Evolutionary conservation across 1,140 invertebrate species (phyloP), one percentile per base, ranked within the genome.

Genomic region (Venustaconcha ellipsiformis): DNA sequence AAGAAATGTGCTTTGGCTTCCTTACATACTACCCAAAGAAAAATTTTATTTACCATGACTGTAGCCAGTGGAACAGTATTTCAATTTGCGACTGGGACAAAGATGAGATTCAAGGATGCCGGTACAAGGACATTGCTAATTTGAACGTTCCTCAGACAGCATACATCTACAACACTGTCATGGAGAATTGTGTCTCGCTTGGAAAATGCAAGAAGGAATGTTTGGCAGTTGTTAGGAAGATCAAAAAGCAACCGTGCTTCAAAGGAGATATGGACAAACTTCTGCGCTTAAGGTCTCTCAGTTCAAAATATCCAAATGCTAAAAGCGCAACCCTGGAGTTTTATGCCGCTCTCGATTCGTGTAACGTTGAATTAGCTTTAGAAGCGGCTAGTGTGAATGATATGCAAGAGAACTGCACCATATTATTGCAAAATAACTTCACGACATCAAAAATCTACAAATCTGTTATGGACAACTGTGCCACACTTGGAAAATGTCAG

Each of bases 1-100:
- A 83, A n/a, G 84, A 84, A 69, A 84, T 85, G 84, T 85, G 84
- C 57, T 82, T 69, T 55, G 78, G 79, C 13, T 84, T 85, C 60
- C 37, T 85, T 6, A 83, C 77, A 0, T 81, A 78, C 68, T 84
- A 80, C 59, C 84, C 84, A 4, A 55, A 74, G 57, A 62, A 64
- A 55, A 60, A 20, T 15, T 56, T 15, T 57, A 55, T 56, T 13
- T 8, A 4, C 0, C 26, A 67, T 14, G 26, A 23, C 0, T 83
- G 81, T 60, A 20, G 60, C n/a, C 55, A 70, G 6, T 81, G 69
- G 69, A 76, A 76, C 72, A 72, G 57, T 30, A 30, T 30, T 30
- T 30, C 26, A 1, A 30, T 30, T 30, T 30, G 26, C 26, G 26
- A 30, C 26, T 30, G 26, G 26, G 26, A 2, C 1, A 30, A 30